phyloP scores from a whole-genome alignment of 2,797 vertebrate species.

The Thalassophryne amazonica region DNA sequence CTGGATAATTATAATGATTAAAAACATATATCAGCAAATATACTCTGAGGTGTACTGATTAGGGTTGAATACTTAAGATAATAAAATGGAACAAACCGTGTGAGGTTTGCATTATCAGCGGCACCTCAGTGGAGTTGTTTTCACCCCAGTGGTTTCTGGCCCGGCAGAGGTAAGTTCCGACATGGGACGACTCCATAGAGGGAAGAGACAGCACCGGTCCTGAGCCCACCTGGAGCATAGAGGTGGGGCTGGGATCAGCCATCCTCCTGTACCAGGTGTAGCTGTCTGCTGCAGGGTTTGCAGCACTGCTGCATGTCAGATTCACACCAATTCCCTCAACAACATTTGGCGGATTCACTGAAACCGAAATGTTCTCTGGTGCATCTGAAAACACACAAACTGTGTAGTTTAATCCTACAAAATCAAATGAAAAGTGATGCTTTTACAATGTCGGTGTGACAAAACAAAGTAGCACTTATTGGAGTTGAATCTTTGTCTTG shows the following conservation, averaged over 20 bases:
- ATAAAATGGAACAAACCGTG: conserved; percentile 17
- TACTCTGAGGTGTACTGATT: too few relatives aligned
- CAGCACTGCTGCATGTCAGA: conserved; percentile 50
- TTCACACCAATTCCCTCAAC: conserved; percentile 29
- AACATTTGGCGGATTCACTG: not conserved
- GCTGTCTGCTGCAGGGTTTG: conserved; percentile 47
- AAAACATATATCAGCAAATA: too few relatives aligned
- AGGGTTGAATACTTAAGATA: too few relatives aligned
- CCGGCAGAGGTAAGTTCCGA: conserved; percentile 51
- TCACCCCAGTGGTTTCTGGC: conserved; percentile 33
- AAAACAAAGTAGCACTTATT: too few relatives aligned
- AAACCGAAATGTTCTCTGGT: conserved; percentile 45
- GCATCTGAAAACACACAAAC: conserved; percentile 25
- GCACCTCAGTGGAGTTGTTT: conserved; percentile 34
- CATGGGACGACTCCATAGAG: conserved; percentile 16
- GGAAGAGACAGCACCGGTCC: conserved; percentile 35
- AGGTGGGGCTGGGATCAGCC: not conserved
- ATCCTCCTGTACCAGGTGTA: conserved; percentile 52
- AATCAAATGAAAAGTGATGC: not conserved
- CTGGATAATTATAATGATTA: too few relatives aligned
- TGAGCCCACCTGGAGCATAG: conserved; percentile 32
- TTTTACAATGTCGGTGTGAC: too few relatives aligned
- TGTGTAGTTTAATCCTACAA: not conserved
- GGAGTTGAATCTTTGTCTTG: too few relatives aligned
- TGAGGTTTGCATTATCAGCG: conserved; percentile 5